These are phyloP conservation scores for Vombatus ursinus DNA, from an alignment of 2,113 vertebrate genomes.

Conservation along the genomic window DNA sequence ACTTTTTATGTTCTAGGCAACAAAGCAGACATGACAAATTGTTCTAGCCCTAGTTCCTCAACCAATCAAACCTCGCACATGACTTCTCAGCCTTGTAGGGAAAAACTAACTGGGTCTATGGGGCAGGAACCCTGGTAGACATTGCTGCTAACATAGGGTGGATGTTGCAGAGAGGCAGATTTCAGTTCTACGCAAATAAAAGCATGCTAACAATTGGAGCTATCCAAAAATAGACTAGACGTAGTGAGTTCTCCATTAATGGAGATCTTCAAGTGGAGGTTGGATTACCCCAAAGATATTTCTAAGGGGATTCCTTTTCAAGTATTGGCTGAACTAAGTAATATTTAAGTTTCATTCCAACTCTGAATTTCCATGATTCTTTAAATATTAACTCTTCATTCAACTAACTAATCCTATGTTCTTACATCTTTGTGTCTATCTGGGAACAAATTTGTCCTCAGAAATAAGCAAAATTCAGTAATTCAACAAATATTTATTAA, in stretches of 20 bases:
- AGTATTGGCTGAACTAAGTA: background rate
- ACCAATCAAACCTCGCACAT: background rate
- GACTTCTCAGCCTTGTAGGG: background rate
- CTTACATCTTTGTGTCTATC: background rate
- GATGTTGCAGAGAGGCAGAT: background rate
- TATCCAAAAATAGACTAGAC: background rate
- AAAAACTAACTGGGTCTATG: background rate
- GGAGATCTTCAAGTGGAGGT: background rate
- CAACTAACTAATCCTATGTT: background rate
- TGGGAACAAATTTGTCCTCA: background rate
- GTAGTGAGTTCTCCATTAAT: background rate
- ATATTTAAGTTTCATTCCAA: background rate
- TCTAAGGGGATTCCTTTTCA: background rate
- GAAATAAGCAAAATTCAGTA: too few species aligned
- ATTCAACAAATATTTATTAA: background rate
- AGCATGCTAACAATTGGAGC: background rate
- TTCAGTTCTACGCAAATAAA: background rate
- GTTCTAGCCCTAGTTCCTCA: background rate
- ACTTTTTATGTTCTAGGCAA: background rate
- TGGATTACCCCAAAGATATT: background rate
- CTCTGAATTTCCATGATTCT: background rate
- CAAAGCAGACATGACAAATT: background rate
- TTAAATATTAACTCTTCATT: background rate
- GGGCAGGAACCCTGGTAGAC: background rate
- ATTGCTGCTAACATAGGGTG: background rate